A percentile compares a stretch with the other conserved stretches of the same genome.
Evolutionary conservation across 2,113 vertebrate species (phyloP).

Genomic region (Antechinus stuartii): DNA sequence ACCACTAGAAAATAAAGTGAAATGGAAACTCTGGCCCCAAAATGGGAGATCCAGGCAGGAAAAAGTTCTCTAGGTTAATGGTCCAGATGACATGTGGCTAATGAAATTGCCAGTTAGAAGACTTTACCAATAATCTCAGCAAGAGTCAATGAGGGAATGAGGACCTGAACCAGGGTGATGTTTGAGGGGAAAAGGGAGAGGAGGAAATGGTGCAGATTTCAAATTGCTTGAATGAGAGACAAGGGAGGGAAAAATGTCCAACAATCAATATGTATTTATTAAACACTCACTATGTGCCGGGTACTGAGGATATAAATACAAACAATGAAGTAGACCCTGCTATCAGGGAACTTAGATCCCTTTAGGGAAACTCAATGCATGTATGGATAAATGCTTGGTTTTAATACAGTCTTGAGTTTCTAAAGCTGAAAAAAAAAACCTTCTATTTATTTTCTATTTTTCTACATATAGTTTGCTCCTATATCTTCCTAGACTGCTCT

Average conservation of each 20-base stretch:
- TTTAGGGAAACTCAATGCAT: background rate
- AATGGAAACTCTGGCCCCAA: background rate
- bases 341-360: background rate
- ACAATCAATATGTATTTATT: background rate
- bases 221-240: background rate
- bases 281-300: background rate
- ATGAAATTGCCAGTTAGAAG: background rate
- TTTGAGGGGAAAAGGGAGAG: background rate
- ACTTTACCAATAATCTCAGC: background rate
- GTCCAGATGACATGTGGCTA: background rate
- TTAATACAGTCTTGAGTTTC: background rate
- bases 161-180: background rate
- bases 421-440: background rate
- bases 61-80: background rate
- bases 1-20: background rate
- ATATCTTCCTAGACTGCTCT: too few relatives aligned
- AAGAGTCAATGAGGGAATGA: background rate
- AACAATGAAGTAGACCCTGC: background rate
- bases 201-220: background rate
- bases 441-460: background rate
- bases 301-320: background rate
- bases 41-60: background rate
- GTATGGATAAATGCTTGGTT: background rate
- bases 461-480: background rate
- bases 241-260: background rate